A percentile compares a stretch with the other conserved stretches of the same genome.
Conservation (phyloP, 2,888 invertebrate genomes). For the Tenthredo notha region DNA sequence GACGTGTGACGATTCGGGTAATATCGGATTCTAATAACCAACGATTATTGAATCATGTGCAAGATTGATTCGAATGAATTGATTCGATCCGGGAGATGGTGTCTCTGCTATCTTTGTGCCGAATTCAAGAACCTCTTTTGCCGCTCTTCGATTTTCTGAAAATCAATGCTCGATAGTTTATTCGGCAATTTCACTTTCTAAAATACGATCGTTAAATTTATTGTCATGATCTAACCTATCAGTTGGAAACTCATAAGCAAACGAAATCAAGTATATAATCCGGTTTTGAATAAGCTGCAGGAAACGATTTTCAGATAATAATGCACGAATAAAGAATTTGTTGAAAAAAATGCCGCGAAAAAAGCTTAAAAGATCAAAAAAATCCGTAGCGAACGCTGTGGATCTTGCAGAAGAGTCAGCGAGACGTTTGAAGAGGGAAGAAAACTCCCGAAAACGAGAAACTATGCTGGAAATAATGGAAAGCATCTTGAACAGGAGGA, state of each 20-base stretch:
- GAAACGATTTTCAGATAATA: not conserved
- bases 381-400: not conserved
- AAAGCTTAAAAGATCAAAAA: not conserved
- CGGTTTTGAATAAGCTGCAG: not conserved
- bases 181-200: not conserved
- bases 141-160: not conserved
- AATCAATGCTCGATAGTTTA: not conserved
- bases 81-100: not conserved
- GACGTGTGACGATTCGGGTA: too few relatives aligned
- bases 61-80: not conserved
- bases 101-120: not conserved
- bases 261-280: not conserved
- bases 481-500: not conserved
- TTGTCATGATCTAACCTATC: constrained; percentile 7
- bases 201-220: not conserved
- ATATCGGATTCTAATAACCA: too few relatives aligned
- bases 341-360: not conserved
- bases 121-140: not conserved
- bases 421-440: not conserved
- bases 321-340: not conserved
- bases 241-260: not conserved
- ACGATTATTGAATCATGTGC: not conserved
- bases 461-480: constrained; percentile 21
- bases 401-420: constrained; percentile 5
- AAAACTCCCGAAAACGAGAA: constrained; percentile 12